Percentiles rank a stretch among this genome's conserved stretches.
phyloP scores from a whole-genome alignment of 2,888 invertebrate genomes.

The Polymixis lichenea region DNA sequence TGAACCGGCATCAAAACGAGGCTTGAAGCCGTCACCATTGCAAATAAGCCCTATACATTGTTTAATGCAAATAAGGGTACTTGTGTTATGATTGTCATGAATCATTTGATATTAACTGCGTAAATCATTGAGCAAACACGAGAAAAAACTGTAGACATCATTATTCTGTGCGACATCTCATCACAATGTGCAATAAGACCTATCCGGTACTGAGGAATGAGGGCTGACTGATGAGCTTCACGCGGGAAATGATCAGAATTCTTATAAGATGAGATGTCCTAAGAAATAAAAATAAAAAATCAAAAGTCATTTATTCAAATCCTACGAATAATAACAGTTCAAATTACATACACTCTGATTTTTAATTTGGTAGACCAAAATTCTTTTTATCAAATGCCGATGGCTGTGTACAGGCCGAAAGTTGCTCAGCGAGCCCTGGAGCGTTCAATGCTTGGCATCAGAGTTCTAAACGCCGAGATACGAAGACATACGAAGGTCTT shows the following conservation, averaged over 20 bases:
- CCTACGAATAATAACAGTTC: no score
- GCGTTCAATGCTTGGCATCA: no score
- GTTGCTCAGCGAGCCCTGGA: no score
- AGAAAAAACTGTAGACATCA: conserved; percentile 41
- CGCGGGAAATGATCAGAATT: neutral
- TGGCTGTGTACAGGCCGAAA: no score
- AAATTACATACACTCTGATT: no score
- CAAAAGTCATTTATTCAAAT: no score
- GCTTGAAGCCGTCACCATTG: neutral
- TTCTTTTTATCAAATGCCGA: no score
- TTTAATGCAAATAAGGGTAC: conserved; percentile 52
- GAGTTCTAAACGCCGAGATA: no score
- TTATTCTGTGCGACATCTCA: conserved; percentile 49
- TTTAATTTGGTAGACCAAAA: no score
- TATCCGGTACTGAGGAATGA: conserved; percentile 49
- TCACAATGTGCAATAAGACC: conserved; percentile 35
- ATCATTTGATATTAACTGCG: conserved; percentile 57
- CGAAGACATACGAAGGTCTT: no score
- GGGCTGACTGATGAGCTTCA: neutral
- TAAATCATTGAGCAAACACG: conserved; percentile 51
- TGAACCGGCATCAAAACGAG: conserved; percentile 48
- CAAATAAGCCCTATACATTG: conserved; percentile 47
- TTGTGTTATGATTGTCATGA: conserved; percentile 41
- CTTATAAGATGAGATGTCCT: neutral
- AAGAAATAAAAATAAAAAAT: neutral